phyloP scores from a whole-genome alignment of 2,888 invertebrate species.

The Rotaria sp. region DNA sequence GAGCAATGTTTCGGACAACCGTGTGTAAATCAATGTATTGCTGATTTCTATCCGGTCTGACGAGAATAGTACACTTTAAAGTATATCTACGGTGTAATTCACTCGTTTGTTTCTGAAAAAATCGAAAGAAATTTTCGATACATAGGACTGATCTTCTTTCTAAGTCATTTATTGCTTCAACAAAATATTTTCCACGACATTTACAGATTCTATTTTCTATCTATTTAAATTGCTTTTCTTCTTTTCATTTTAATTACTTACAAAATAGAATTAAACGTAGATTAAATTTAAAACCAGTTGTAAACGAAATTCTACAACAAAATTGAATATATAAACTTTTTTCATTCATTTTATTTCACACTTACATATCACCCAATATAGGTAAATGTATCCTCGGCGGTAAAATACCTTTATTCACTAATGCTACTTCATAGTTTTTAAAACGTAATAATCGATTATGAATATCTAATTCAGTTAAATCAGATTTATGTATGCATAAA shows the following conservation, averaged over 20 bases:
- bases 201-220: too few relatives aligned
- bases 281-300: constrained; percentile 79
- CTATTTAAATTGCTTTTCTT: not conserved
- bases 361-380: constrained; percentile 68
- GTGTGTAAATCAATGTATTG: too few relatives aligned
- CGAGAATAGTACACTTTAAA: too few relatives aligned
- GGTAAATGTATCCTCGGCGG: constrained; percentile 77
- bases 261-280: constrained; percentile 83
- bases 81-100: too few relatives aligned
- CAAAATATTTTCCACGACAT: not conserved
- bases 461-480: constrained; percentile 81
- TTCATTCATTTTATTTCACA: not conserved
- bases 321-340: constrained; percentile 43
- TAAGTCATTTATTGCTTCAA: too few relatives aligned
- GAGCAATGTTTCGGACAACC: too few relatives aligned
- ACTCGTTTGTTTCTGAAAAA: too few relatives aligned
- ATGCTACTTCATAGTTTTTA: constrained; percentile 91
- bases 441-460: constrained; percentile 89
- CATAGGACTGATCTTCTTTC: too few relatives aligned
- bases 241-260: constrained; percentile 59
- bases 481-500: constrained; percentile 92
- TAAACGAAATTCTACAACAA: constrained; percentile 66
- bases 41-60: too few relatives aligned
- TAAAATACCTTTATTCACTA: constrained; percentile 85
- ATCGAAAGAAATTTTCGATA: too few relatives aligned